Evolutionary conservation across 2,797 vertebrate species (phyloP), one percentile per base, ranked within the genome.

Genomic region (Pangasius macronema): DNA sequence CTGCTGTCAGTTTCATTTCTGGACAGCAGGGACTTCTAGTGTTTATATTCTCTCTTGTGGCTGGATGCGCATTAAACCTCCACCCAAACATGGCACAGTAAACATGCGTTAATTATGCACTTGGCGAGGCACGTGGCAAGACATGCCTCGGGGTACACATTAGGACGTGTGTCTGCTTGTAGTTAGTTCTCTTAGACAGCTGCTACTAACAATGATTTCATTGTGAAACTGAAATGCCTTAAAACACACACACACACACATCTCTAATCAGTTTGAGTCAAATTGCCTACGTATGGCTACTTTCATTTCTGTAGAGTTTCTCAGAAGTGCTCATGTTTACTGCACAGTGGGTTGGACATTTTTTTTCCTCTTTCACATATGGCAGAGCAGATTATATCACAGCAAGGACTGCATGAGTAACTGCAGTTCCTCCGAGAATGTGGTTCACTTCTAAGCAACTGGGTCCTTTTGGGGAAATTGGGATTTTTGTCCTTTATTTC

Each of bases 291-390:
- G 65, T 86, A n/a, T 57, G 11, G 51, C 20, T 81, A 42, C 90
- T 91, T 91, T 91, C 87, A 84, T 85, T 89, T 89, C 88, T 84
- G 49, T 85, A 1, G 42, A 8, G 36, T 85, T 91, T 91, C 90
- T 88, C 85, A 84, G 90, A 91, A 91, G 89, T 36, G 39, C 51
- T 10, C 20, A 3, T 85, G 33, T 89, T 90, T 89, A 86, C 86
- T 36, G 84, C 68, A 79, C 4, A 42, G 13, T 55, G 75, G n/a
- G 42, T 36, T 65, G 79, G 70, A 16, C 20, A 7, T 80, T 83
- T 18, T 83, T 33, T 24, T 59, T 59, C 39, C 53, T 42, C 49
- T 75, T 85, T 84, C 33, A 81, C 73, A 80, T 65, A 68, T 30
- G 67, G 55, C 33, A 67, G 59, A 86, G 82, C 16, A 59, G 39